Conservation (phyloP, 1,140 invertebrate species). For the Teleopsis dalmanni region DNA sequence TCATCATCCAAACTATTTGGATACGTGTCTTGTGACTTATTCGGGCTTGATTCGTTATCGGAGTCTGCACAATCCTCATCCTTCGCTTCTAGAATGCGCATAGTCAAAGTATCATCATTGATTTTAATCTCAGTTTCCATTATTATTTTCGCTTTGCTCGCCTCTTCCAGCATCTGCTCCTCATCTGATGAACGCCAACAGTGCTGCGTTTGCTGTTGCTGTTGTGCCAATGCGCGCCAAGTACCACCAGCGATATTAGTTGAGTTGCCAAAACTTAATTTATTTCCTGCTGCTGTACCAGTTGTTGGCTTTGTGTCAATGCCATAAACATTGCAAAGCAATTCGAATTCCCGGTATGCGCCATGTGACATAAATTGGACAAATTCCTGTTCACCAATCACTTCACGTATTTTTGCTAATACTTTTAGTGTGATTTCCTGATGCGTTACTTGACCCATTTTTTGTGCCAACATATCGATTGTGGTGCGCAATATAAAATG, state of each 20-base stretch:
- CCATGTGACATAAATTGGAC: constrained; percentile 49
- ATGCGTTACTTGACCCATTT: constrained; percentile 56
- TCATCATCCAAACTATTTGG: constrained; percentile 47
- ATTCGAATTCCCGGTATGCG: constrained; percentile 56
- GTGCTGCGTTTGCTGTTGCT: constrained; percentile 4
- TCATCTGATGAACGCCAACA: constrained; percentile 14
- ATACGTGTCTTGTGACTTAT: constrained; percentile 11
- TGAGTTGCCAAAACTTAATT: neutral
- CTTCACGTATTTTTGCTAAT: constrained; percentile 56
- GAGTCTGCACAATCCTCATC: constrained; percentile 27
- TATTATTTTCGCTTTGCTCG: constrained; percentile 52
- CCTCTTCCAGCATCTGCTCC: constrained; percentile 7
- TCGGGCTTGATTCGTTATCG: constrained; percentile 30
- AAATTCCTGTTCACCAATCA: constrained; percentile 58
- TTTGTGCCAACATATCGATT: constrained; percentile 55
- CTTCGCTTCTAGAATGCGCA: constrained; percentile 69
- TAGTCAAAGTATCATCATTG: constrained; percentile 66
- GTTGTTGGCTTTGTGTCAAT: constrained; percentile 24
- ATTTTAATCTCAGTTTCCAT: constrained; percentile 75
- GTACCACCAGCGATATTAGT: neutral
- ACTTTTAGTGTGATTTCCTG: constrained; percentile 62
- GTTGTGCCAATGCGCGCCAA: constrained; percentile 18
- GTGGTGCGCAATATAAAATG: constrained; percentile 44
- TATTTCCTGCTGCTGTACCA: neutral
- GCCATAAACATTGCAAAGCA: constrained; percentile 59